phyloP scores from a whole-genome alignment of 1,140 invertebrate species.

The Drosophila auraria region DNA sequence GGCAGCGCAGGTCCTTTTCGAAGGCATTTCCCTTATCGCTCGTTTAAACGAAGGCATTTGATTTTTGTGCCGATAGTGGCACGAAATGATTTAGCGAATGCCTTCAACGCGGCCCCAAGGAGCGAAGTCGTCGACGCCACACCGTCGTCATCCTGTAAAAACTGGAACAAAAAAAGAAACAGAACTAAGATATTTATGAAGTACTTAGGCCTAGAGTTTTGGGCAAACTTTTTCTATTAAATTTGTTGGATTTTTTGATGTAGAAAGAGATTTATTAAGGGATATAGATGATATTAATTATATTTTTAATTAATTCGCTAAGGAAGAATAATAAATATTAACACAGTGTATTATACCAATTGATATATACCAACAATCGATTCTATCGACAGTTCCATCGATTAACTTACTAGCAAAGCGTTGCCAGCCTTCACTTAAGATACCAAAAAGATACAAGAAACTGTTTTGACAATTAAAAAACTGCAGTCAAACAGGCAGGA shows the following conservation, averaged over 20 bases:
- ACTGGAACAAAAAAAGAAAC: conserved; percentile 69
- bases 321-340: neutral
- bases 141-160: conserved; percentile 39
- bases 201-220: conserved; percentile 63
- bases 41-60: conserved; percentile 83
- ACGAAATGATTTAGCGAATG: conserved; percentile 72
- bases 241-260: neutral
- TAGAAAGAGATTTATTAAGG: neutral
- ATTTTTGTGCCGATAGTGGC: conserved; percentile 81
- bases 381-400: rapidly evolving
- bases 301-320: too few species aligned
- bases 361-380: neutral
- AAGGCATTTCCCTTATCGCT: conserved; percentile 64
- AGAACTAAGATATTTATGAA: conserved; percentile 81
- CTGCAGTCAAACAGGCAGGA: conserved; percentile 53
- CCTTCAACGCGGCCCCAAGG: conserved; percentile 32
- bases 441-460: conserved; percentile 4
- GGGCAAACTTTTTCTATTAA: neutral
- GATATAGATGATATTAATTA: neutral
- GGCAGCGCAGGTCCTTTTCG: conserved; percentile 47
- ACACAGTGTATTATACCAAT: rapidly evolving
- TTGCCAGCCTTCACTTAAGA: too few species aligned
- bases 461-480: conserved; percentile 78
- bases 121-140: too few species aligned
- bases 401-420: neutral